A percentile compares a stretch with the other conserved stretches of the same genome.
Conservation (phyloP, 2,113 vertebrate genomes). For the Labeo catla region DNA sequence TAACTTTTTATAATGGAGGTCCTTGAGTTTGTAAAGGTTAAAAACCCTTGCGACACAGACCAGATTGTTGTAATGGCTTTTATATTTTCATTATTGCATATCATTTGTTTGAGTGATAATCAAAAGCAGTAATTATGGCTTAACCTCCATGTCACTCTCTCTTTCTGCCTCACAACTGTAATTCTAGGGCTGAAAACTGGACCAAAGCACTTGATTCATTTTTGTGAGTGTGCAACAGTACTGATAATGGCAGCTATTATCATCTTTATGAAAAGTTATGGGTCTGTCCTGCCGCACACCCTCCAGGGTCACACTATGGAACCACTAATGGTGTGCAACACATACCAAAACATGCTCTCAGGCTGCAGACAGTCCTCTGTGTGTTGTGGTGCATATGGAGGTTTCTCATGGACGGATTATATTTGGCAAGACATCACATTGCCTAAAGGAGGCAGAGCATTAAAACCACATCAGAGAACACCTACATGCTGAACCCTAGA, state of each 20-base stretch:
- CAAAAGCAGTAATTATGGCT: not conserved
- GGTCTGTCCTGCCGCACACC: not conserved
- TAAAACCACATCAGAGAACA: constrained; percentile 22
- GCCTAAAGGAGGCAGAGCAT: constrained; percentile 18
- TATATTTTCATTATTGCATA: not conserved
- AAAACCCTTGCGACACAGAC: not conserved
- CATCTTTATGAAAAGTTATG: constrained; percentile 21
- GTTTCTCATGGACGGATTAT: not conserved
- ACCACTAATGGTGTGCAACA: constrained; percentile 29
- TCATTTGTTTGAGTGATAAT: not conserved
- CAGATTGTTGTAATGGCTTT: not conserved
- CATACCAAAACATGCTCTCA: constrained; percentile 30
- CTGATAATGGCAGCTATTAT: constrained; percentile 22
- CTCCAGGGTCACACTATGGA: constrained; percentile 38
- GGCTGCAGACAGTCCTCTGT: constrained; percentile 8
- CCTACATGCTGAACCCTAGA: constrained; percentile 5
- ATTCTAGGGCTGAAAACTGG: not conserved
- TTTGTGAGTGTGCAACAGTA: not conserved
- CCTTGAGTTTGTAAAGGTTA: not conserved
- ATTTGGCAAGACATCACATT: not conserved
- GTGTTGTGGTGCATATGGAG: not conserved
- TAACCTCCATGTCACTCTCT: not conserved
- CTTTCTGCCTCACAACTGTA: not conserved
- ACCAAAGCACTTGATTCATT: not conserved
- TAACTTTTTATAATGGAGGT: not conserved